Evolutionary conservation across 1,140 invertebrate species (phyloP), one percentile per base, ranked within the genome.

Genomic region (Apis dorsata): DNA sequence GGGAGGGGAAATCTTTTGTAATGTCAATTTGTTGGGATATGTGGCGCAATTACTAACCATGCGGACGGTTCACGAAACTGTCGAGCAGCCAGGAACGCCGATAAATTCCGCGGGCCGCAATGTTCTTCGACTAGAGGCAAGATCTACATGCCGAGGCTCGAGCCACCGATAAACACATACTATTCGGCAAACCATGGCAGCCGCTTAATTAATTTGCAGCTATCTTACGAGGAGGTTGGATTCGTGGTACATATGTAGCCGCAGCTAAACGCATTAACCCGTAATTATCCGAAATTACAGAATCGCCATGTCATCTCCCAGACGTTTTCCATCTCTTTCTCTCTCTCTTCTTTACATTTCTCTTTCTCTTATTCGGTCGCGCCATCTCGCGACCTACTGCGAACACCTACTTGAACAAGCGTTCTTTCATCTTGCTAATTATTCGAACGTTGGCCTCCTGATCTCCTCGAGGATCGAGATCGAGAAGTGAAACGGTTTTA

Each of bases 261-360:
- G 81, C 85, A 75, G 89, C 88, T 90, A 89, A 91, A 90, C 84
- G 89, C 89, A 90, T 91, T 91, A 91, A 88, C 89, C 89, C 85
- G 88, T 88, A 91, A 91, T 91, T 91, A 91, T 91, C 34, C 89
- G 90, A 91, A 91, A 91, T 91, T 91, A 91, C 90, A 84, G 87
- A 86, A 66, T 79, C 76, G 65, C 24, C 71, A 60, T 80, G 49
- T 28, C 34, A 68, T 85, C 84, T 86, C 62, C 65, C 77, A 87
- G 84, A 81, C 86, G 79, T 79, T 49, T 69, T 49, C 66, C 17
- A 21, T 8, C 17, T 15, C 44, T 21, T 28, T 66, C 19, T 34
- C 68, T 1, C 44, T 17, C 7, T 17, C 12, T 13, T 3, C 34
- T 34, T 34, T 34, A 0, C 34, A 44, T 44, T 10, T 15, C 1